Percentiles rank a stretch among this genome's conserved stretches.
phyloP scores from a whole-genome alignment of 2,113 vertebrate species.

The Mesoclemmys tuberculata region DNA sequence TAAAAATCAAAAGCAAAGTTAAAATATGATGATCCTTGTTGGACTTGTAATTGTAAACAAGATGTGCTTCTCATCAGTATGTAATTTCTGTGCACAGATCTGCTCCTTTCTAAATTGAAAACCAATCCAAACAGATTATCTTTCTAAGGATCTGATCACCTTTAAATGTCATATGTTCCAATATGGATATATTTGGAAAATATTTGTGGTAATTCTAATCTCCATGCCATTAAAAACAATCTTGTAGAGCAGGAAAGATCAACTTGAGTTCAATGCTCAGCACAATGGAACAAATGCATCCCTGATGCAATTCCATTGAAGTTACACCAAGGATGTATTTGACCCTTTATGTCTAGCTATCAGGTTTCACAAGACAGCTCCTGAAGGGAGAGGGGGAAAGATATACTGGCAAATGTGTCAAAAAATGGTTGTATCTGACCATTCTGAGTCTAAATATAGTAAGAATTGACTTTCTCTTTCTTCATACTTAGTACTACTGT shows the following conservation, averaged over 20 bases:
- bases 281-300: background rate
- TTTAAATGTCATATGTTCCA: background rate
- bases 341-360: background rate
- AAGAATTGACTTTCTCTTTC: conserved; percentile 28
- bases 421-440: conserved; percentile 42
- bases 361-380: conserved; percentile 14
- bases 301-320: background rate
- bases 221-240: background rate
- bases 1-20: background rate
- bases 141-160: background rate
- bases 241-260: background rate
- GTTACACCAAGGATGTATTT: conserved; percentile 1
- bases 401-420: conserved; percentile 54
- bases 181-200: background rate
- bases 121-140: background rate
- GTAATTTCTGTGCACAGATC: background rate
- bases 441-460: conserved; percentile 24
- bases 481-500: conserved; percentile 29
- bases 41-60: background rate
- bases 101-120: background rate
- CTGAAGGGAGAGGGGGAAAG: conserved; percentile 2
- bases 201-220: background rate
- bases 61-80: background rate
- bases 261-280: background rate
- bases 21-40: background rate